Evolutionary conservation across 2,797 vertebrate genomes (phyloP), one percentile per base, ranked within the genome.

Genomic region (Australoheros facetus): DNA sequence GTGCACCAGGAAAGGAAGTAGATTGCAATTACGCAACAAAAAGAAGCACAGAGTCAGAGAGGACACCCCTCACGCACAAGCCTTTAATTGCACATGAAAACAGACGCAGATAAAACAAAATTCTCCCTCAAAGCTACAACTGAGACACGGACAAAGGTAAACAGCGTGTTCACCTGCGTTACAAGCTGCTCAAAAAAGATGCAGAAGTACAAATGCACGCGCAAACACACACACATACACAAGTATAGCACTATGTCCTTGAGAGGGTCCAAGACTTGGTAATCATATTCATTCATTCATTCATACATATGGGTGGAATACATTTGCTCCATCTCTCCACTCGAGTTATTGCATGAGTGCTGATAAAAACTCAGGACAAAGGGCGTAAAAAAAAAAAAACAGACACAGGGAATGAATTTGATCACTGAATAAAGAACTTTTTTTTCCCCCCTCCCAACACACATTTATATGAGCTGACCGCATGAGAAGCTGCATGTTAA

Each of bases 241-340:
- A 79, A 87, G 82, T 73, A 77, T 77, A 60, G 60, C 77, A 82
- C 86, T 93, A 93, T 93, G 93, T 95, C 94, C 93, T 95, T 95
- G 92, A 95, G 87, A 93, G 82, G 76, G 79, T 87, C 86, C 89
- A 81, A 85, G 91, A 87, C 88, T 84, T 88, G 77, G 69, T 94
- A 93, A 93, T 89, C 87, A 91, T 92, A 93, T 95, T 94, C 91
- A 94, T 93, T 94, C 90, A 91, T 94, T 87, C 90, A 88, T 93
- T 86, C 91, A 94, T 93, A 92, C 88, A 90, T 92, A 91, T 85
- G 87, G 83, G 88, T 82, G 88, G 91, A 95, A 95, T 94, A 93
- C 84, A 93, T 94, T 92, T 87, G 84, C 89, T 87, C 85, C 85
- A 88, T 88, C 85, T 84, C 82, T 85, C 81, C 10, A 39, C 80